Evolutionary conservation across 2,888 invertebrate species (phyloP).

Genomic region (Osmoderma eremita): DNA sequence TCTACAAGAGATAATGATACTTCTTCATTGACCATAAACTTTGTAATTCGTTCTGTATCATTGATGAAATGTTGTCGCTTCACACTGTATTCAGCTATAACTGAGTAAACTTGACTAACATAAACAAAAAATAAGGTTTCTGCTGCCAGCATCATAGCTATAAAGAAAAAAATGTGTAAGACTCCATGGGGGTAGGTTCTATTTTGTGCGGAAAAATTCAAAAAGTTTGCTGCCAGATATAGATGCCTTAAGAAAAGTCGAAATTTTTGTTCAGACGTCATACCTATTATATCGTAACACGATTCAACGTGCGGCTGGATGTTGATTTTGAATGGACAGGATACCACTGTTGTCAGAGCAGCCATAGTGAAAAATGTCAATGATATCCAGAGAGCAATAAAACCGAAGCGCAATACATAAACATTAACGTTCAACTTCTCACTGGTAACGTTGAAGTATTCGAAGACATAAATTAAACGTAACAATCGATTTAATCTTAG

Average conservation of each 20-base stretch:
- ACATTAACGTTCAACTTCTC: slow-evolving; percentile 32
- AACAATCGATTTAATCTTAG: slow-evolving; percentile 44
- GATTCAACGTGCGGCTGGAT: slow-evolving; percentile 30
- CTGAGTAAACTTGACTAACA: slow-evolving; percentile 34
- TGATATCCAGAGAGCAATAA: slow-evolving; percentile 32
- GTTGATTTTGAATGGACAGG: slow-evolving; percentile 17
- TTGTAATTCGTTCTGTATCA: slow-evolving; percentile 28
- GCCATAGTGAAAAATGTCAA: slow-evolving; percentile 27
- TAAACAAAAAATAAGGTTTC: slow-evolving; percentile 32
- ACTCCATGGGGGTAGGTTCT: slow-evolving; percentile 24
- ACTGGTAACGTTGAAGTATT: slow-evolving; percentile 33
- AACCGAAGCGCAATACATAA: slow-evolving; percentile 24
- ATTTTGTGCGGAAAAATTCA: slow-evolving; percentile 39
- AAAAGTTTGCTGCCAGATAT: slow-evolving; percentile 37
- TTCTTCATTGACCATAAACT: slow-evolving; percentile 38
- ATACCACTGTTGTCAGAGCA: slow-evolving; percentile 1
- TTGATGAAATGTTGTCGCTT: slow-evolving; percentile 11
- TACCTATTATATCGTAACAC: slow-evolving; percentile 5
- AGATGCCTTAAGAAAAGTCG: slow-evolving; percentile 36
- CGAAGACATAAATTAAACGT: slow-evolving; percentile 38
- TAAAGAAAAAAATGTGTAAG: slow-evolving; percentile 29
- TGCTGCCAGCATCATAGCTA: slow-evolving; percentile 21
- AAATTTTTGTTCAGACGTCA: slow-evolving; percentile 40
- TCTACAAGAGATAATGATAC: slow-evolving; percentile 34
- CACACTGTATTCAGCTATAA: slow-evolving; percentile 24